These are phyloP conservation scores for Uria aalge DNA, from an alignment of 2,113 vertebrate genomes.

Conservation along the genomic window DNA sequence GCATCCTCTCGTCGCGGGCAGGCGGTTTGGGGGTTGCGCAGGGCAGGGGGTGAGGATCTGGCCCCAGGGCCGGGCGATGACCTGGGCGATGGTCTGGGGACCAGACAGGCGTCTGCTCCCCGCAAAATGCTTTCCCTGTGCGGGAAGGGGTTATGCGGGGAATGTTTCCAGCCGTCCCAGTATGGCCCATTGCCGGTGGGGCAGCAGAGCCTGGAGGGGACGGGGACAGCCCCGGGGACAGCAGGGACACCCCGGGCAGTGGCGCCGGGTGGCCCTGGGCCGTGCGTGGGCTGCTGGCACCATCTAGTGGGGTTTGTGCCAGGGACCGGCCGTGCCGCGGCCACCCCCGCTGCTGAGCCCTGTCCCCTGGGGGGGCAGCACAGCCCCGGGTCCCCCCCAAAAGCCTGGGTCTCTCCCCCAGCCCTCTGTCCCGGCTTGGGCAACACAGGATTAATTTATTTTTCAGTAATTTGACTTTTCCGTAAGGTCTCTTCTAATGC, in stretches of 20 bases:
- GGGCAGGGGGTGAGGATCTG: not conserved
- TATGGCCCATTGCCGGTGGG: not conserved
- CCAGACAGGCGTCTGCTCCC: not conserved
- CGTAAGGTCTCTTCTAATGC: not conserved
- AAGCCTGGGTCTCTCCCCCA: not conserved
- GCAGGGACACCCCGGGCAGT: not conserved
- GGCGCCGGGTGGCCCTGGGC: not conserved
- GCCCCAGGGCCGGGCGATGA: not conserved
- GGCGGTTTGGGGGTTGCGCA: not conserved
- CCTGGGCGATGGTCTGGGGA: not conserved
- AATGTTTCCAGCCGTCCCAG: not conserved
- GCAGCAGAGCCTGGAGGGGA: not conserved
- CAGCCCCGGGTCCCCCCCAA: not conserved
- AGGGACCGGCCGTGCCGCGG: not conserved
- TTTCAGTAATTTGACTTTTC: not conserved
- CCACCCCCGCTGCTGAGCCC: not conserved
- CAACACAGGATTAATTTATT: not conserved
- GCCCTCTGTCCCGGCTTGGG: not conserved
- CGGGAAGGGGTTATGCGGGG: not conserved
- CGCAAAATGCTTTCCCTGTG: not conserved
- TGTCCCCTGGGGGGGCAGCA: not conserved
- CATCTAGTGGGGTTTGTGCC: not conserved
- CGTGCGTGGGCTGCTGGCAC: not conserved
- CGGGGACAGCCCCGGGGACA: not conserved
- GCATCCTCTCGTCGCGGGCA: accelerated